A percentile compares a stretch with the other conserved stretches of the same genome.
These are phyloP conservation scores for Eulemur rufifrons DNA, from an alignment of 2,113 vertebrate genomes.

Conservation along the genomic window DNA sequence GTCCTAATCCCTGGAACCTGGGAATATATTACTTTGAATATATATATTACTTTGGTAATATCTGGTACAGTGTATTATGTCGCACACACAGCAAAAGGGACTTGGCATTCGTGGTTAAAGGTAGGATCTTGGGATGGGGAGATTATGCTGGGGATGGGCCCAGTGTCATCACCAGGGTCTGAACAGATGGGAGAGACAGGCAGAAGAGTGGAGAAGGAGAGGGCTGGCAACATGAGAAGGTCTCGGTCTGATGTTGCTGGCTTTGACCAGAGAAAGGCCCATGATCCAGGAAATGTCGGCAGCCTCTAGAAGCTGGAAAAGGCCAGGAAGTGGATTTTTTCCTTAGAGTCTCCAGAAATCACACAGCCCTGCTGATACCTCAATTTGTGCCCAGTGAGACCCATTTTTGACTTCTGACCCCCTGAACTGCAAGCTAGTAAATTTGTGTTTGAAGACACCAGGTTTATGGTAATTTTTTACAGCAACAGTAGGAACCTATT, in stretches of 20 bases:
- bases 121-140: background rate
- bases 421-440: background rate
- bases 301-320: background rate
- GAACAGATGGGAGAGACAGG: background rate
- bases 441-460: background rate
- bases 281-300: rapidly evolving
- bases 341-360: background rate
- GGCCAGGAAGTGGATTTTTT: background rate
- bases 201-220: background rate
- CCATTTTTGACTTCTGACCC: background rate
- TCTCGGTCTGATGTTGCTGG: background rate
- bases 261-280: background rate
- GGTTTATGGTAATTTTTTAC: background rate
- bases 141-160: background rate
- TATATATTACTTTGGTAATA: background rate
- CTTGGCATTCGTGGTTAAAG: background rate
- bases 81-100: rapidly evolving
- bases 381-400: background rate
- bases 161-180: background rate
- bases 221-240: rapidly evolving
- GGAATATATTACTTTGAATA: too few relatives aligned
- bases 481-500: background rate
- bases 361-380: background rate
- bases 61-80: too few relatives aligned
- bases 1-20: background rate